These are phyloP conservation scores for Hypocryptadius cinnamomeus DNA, from an alignment of 2,113 vertebrate genomes.

Conservation along the genomic window DNA sequence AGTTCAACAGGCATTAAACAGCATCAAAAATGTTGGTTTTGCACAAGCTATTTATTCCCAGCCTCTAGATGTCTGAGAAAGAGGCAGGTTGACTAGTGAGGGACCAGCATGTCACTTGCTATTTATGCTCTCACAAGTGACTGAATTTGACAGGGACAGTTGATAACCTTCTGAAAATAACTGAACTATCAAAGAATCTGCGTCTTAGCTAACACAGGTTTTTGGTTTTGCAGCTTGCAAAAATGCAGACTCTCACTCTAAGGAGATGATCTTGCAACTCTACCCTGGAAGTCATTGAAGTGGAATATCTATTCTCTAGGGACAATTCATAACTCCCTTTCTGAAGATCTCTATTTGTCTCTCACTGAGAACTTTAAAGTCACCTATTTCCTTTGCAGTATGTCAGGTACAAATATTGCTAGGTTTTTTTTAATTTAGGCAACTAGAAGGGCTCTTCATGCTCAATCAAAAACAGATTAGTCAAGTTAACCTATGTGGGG, in stretches of 20 bases:
- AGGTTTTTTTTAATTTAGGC: background rate
- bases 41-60: slow-evolving; percentile 15
- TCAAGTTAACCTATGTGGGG: background rate
- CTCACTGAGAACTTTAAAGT: background rate
- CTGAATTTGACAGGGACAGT: background rate
- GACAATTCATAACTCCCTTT: background rate
- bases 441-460: background rate
- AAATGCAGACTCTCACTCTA: background rate
- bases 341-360: background rate
- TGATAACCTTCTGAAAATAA: slow-evolving; percentile 28
- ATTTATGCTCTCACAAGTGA: slow-evolving; percentile 9
- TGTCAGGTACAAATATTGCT: background rate
- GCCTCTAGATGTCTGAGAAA: background rate
- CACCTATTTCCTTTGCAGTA: background rate
- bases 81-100: background rate
- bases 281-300: background rate
- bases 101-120: background rate
- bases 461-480: background rate
- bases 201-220: background rate
- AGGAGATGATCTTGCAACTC: background rate
- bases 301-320: background rate
- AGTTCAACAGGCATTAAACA: background rate
- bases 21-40: background rate
- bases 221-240: background rate
- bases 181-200: background rate